Conservation (phyloP, 2,888 invertebrate genomes). For the Drosophila histrio region DNA sequence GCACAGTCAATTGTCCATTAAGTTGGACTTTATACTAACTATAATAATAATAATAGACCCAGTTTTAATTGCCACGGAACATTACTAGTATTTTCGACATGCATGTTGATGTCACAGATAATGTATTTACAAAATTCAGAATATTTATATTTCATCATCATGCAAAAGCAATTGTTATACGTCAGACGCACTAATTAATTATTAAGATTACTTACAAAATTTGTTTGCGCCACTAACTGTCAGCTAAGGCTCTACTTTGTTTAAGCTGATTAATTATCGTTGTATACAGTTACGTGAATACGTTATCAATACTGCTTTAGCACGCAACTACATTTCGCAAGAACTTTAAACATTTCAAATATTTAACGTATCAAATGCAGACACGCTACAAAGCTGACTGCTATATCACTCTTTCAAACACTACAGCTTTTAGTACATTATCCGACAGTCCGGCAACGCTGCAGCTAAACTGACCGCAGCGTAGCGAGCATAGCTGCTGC, state of each 20-base stretch:
- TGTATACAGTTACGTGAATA: neutral
- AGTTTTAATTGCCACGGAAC: slow-evolving; percentile 50
- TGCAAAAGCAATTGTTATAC: neutral
- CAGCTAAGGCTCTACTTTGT: neutral
- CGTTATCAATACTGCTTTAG: neutral
- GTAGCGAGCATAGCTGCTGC: slow-evolving; percentile 5
- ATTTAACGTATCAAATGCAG: neutral
- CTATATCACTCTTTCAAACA: neutral
- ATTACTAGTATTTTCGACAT: slow-evolving; percentile 15
- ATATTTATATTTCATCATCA: neutral
- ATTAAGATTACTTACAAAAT: neutral
- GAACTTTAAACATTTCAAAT: neutral
- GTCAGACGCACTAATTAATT: neutral
- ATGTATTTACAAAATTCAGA: neutral
- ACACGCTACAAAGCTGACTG: slow-evolving; percentile 16
- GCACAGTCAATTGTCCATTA: slow-evolving; percentile 44
- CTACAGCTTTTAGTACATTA: slow-evolving; percentile 22
- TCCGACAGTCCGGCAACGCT: slow-evolving; percentile 29
- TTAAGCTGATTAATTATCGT: neutral
- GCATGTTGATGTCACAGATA: slow-evolving; percentile 43
- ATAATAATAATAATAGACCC: slow-evolving; percentile 7
- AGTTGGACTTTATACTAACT: slow-evolving; percentile 26
- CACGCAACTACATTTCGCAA: neutral
- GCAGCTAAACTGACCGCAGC: slow-evolving; percentile 13
- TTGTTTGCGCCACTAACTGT: neutral